phyloP scores from a whole-genome alignment of 2,797 vertebrate species.

The Macropodus opercularis region DNA sequence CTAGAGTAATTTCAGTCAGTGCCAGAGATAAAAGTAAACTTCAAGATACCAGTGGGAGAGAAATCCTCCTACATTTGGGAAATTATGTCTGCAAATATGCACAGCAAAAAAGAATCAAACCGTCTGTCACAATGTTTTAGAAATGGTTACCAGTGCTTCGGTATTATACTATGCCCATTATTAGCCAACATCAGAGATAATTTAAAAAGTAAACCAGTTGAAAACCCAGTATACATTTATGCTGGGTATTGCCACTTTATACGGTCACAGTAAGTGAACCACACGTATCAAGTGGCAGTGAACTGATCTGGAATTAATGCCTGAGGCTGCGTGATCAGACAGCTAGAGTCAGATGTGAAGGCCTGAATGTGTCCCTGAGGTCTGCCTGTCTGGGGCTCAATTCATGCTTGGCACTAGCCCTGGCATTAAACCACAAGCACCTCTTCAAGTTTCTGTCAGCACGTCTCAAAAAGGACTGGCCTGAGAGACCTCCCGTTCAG shows the following conservation, averaged over 20 bases:
- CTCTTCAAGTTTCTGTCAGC: constrained; percentile 68
- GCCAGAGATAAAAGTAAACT: constrained; percentile 7
- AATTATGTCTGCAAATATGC: constrained; percentile 21
- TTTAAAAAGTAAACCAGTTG: constrained; percentile 34
- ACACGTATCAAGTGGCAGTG: constrained; percentile 59
- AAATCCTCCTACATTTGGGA: constrained; percentile 4
- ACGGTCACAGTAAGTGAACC: constrained; percentile 53
- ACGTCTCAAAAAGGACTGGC: constrained; percentile 71
- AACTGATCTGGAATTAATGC: constrained; percentile 66
- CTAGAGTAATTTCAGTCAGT: not conserved
- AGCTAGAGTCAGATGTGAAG: constrained; percentile 61
- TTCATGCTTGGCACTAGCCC: constrained; percentile 58
- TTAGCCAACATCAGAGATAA: constrained; percentile 26
- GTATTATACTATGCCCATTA: not conserved
- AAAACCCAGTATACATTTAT: constrained; percentile 32
- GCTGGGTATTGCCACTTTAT: constrained; percentile 54
- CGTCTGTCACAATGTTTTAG: no score
- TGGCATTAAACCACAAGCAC: constrained; percentile 63
- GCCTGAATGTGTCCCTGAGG: constrained; percentile 62
- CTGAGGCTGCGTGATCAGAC: constrained; percentile 58
- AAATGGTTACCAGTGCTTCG: no score
- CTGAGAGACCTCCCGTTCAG: constrained; percentile 36
- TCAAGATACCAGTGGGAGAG: not conserved
- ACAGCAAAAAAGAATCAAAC: no score
- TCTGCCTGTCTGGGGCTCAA: constrained; percentile 57